phyloP scores from a whole-genome alignment of 2,888 invertebrate species.

The Phania funesta region DNA sequence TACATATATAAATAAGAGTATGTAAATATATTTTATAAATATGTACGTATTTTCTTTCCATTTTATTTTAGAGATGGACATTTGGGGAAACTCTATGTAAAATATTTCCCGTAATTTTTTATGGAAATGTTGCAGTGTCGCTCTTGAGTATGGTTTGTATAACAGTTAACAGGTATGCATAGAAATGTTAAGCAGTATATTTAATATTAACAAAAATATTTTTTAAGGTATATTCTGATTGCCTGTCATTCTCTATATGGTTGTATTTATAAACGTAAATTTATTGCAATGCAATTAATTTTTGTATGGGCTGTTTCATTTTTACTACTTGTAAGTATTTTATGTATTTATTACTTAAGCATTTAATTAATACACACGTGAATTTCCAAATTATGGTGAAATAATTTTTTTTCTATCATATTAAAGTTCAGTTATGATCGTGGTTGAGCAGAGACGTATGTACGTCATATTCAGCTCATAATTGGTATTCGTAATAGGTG shows the following conservation, averaged over 20 bases:
- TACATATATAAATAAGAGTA: no score
- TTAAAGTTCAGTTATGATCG: no score
- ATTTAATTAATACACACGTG: no score
- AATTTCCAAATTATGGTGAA: no score
- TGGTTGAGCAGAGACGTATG: no score
- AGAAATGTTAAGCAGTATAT: constrained; percentile 69
- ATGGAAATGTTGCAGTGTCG: constrained; percentile 93
- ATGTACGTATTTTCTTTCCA: not conserved
- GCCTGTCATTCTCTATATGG: constrained; percentile 90
- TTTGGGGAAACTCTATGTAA: constrained; percentile 89
- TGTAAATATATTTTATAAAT: no score
- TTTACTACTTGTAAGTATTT: constrained; percentile 84
- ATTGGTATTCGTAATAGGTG: no score
- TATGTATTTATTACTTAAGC: not conserved
- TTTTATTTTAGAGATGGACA: constrained; percentile 84
- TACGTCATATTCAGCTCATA: no score
- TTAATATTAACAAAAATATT: not conserved
- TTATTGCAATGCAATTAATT: constrained; percentile 89
- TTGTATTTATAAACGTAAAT: constrained; percentile 86
- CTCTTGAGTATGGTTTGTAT: constrained; percentile 94
- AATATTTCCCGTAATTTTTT: constrained; percentile 93
- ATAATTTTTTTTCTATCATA: no score
- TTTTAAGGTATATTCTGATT: constrained; percentile 89
- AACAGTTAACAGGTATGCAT: constrained; percentile 88
- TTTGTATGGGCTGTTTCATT: constrained; percentile 90